Evolutionary conservation across 1,140 invertebrate species (phyloP).

Genomic region (Coelopa frigida): DNA sequence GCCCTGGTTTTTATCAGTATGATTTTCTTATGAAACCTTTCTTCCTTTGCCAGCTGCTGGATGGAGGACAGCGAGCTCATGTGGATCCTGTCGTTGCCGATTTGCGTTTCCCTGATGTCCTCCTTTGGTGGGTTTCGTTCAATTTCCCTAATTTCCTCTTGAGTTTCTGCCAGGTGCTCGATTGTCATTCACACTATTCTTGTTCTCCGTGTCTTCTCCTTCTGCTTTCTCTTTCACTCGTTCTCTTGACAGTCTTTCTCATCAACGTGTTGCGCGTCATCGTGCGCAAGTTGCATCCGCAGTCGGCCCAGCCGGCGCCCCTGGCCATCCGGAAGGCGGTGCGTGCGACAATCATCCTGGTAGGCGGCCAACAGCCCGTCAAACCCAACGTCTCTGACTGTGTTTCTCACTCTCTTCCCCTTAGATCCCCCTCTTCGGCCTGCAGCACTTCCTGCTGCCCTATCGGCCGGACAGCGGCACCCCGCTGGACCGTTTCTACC

Average conservation of each 20-base stretch:
- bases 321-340: slow-evolving; percentile 47
- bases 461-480: slow-evolving; percentile 62
- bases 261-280: slow-evolving; percentile 79
- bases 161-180: not conserved
- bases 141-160: too few relatives aligned
- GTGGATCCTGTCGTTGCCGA: slow-evolving; percentile 65
- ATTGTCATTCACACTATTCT: slow-evolving; percentile 61
- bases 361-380: slow-evolving; percentile 30
- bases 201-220: slow-evolving; percentile 56
- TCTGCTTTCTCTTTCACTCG: slow-evolving; percentile 28
- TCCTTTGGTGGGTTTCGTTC: slow-evolving; percentile 44
- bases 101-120: slow-evolving; percentile 60
- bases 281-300: slow-evolving; percentile 69
- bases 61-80: slow-evolving; percentile 61
- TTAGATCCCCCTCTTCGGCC: slow-evolving; percentile 58
- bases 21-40: not conserved
- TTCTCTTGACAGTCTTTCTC: slow-evolving; percentile 66
- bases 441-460: slow-evolving; percentile 74
- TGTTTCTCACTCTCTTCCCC: not conserved
- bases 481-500: slow-evolving; percentile 61
- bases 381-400: not conserved
- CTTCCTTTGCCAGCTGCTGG: slow-evolving; percentile 61
- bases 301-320: slow-evolving; percentile 50
- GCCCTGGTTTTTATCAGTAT: not conserved
- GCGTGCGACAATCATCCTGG: slow-evolving; percentile 71